Base-by-base conservation (phyloP, 2,113 vertebrate genomes). In the Vulpes vulpes region DNA sequence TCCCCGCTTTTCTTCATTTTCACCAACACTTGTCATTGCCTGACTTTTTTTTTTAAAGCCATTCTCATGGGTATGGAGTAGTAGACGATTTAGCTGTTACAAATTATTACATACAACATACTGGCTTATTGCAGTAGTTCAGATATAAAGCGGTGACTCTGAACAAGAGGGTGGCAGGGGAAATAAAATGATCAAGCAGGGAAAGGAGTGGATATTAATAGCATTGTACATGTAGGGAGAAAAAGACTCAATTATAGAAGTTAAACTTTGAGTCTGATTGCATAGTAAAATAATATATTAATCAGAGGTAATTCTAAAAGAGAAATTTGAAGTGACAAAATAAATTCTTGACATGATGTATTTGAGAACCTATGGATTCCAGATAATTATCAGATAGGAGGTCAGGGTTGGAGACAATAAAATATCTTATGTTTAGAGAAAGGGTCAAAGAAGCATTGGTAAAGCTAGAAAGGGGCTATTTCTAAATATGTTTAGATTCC, bases 181-280 rank as follows among this genome's bases (percentile, higher is more conserved):
- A 95, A 95, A 91, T 84, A 65, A 96, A 83, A 51, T 79, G 43
- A 74, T 65, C 11, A 35, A 59, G 30, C 16, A 67, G 23, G 79
- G 74, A 83, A 79, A 86, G 43, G 32, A 67, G 22, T 11, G 0
- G 9, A 49, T 60, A 60, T 69, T 59, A n/a, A 60, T 9, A 86
- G 73, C 55, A 93, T 59, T 86, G 32, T 60, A 83, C 25, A 76
- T 17, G 19, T 10, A 76, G 8, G 57, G 30, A 95, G 80, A 71
- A 84, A 80, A 89, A 69, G 59, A 62, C 7, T 88, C 51, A 32
- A 20, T 65, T 35, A 43, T 35, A 64, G 17, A 20, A 32, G 55
- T 55, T 85, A 81, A 92, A 53, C 11, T 89, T 85, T 90, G 51
- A 80, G 57, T 27, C 60, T 53, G 51, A 64, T 20, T 92, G 32